phyloP scores from a whole-genome alignment of 2,888 invertebrate genomes.

The Limnephilus lunatus region DNA sequence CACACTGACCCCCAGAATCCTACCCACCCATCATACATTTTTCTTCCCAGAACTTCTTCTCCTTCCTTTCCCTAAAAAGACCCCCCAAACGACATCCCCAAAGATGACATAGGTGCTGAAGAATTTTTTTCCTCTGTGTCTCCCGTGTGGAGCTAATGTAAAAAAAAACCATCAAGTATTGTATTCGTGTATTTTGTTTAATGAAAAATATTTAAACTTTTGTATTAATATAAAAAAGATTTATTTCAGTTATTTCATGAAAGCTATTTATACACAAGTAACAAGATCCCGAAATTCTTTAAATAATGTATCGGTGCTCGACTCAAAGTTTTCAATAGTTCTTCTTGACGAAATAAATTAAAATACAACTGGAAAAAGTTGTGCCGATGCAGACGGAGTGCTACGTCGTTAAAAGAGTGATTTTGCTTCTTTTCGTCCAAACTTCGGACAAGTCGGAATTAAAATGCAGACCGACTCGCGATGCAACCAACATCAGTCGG shows the following conservation, averaged over 20 bases:
- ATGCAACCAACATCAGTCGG: constrained; percentile 5
- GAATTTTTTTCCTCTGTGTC: too few species aligned
- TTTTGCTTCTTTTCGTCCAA: background rate
- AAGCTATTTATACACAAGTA: background rate
- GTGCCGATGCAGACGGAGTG: background rate
- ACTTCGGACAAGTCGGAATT: constrained; percentile 31
- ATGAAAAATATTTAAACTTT: too few species aligned
- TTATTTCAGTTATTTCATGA: background rate
- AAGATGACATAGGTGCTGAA: too few species aligned
- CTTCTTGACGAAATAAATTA: background rate
- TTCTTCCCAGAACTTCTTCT: too few species aligned
- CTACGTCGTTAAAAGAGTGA: constrained; percentile 18
- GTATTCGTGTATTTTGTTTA: too few species aligned
- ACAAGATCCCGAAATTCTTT: background rate
- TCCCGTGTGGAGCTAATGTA: too few species aligned
- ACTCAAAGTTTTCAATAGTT: background rate
- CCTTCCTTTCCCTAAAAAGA: too few species aligned
- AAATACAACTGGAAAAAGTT: constrained; percentile 8
- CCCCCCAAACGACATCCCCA: too few species aligned
- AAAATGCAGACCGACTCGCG: constrained; percentile 17
- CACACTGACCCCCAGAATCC: too few species aligned
- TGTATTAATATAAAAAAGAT: too few species aligned
- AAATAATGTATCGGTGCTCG: background rate
- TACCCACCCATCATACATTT: too few species aligned
- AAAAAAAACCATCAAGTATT: too few species aligned